These are phyloP conservation scores for Antigone vipio DNA, from an alignment of 2,113 vertebrate genomes.

Conservation along the genomic window DNA sequence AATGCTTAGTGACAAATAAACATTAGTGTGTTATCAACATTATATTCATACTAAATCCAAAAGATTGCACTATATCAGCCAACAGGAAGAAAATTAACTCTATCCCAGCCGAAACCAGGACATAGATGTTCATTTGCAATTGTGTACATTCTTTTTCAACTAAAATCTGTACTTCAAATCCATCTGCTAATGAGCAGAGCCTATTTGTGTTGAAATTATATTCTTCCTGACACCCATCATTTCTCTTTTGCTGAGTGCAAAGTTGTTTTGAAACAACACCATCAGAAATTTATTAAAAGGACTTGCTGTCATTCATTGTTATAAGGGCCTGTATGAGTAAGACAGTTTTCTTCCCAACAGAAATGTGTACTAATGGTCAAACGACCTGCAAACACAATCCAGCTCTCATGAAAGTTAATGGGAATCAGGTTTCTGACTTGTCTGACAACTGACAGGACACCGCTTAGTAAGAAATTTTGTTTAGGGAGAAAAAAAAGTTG, in stretches of 20 bases:
- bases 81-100: too few species aligned
- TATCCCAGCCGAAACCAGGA: too few species aligned
- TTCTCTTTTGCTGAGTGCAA: background rate
- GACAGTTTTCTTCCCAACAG: background rate
- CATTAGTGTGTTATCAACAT: too few species aligned
- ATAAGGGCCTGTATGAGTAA: background rate
- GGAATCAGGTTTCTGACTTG: background rate
- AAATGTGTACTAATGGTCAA: background rate
- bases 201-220: background rate
- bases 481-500: background rate
- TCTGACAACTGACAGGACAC: background rate
- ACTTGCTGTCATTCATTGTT: background rate
- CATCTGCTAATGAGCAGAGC: background rate
- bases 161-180: background rate
- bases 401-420: constrained; percentile 16
- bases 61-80: too few species aligned
- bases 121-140: background rate
- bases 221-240: background rate
- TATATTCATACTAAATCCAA: too few species aligned
- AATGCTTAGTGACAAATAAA: too few species aligned
- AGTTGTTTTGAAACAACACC: background rate
- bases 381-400: background rate
- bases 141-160: background rate
- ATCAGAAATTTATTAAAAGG: background rate
- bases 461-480: background rate